Base-by-base conservation (phyloP, 2,113 vertebrate species). In the Athene noctua region DNA sequence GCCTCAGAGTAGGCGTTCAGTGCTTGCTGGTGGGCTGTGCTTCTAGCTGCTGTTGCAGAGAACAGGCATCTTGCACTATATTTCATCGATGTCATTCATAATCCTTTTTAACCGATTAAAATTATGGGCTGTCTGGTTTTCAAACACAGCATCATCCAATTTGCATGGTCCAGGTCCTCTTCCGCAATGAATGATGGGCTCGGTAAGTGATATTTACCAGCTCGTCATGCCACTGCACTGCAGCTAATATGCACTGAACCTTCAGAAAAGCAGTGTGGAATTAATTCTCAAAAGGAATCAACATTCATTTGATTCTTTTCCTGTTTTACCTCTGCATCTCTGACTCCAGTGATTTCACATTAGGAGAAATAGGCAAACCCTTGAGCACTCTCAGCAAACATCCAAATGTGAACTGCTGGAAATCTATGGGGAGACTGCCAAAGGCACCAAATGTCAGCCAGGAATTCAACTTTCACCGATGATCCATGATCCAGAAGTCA, bases 61-160 rank as follows among this genome's bases (percentile, higher is more conserved):
- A 94, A 96, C 77, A 96, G 52, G n/a, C 85, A 74, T 85, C 70
- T 80, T 67, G 75, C 94, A 90, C 73, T 23, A 27, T 87, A 89
- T 96, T 95, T 94, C 86, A 94, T 84, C 4, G 34, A 95, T 96
- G 91, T 88, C 84, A 91, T 92, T 95, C 82, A 79, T 92, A 93
- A 96, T 91, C 87, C 81, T 70, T 94, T 95, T 82, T 83, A 95
- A 94, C 74, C 92, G 84, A 93, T 91, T 88, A 95, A 95, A 96
- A 95, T 97, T 90, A 97, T 42, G 87, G 94, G 87, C 90, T 96
- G 94, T 80, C 95, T 96, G 79, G 34, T 93, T 96, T 90, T 95
- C 91, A 95, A 97, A 94, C 80, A 94, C 87, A 95, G 73, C 81
- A 92, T 95, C 94, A 94, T 93, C 93, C 81, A 93, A 97, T 97